phyloP scores from a whole-genome alignment of 2,888 invertebrate species.

The Drosophila mercatorum region DNA sequence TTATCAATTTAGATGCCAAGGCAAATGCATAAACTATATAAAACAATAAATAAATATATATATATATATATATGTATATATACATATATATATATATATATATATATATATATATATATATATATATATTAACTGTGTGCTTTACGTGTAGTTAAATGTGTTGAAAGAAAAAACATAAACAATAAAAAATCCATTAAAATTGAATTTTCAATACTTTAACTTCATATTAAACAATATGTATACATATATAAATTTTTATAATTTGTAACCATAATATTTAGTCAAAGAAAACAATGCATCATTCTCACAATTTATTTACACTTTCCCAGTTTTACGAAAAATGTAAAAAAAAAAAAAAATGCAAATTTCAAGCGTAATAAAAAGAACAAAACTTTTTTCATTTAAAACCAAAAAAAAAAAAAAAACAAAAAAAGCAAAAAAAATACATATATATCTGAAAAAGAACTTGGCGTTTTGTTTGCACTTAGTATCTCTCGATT shows the following conservation, averaged over 20 bases:
- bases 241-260: constrained; percentile 49
- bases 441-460: constrained; percentile 15
- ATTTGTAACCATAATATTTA: constrained; percentile 64
- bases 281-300: constrained; percentile 60
- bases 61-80: too few species aligned
- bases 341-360: constrained; percentile 67
- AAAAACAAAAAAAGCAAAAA: not conserved
- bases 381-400: constrained; percentile 67
- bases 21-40: constrained; percentile 65
- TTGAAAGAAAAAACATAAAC: constrained; percentile 45
- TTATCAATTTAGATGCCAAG: constrained; percentile 62
- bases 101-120: constrained; percentile 21
- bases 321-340: constrained; percentile 65
- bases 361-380: constrained; percentile 62
- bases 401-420: constrained; percentile 39
- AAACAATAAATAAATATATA: constrained; percentile 35
- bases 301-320: constrained; percentile 78
- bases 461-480: constrained; percentile 39
- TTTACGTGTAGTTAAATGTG: constrained; percentile 60
- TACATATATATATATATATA: too few species aligned
- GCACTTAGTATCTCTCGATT: constrained; percentile 69
- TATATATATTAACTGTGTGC: constrained; percentile 43
- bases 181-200: constrained; percentile 24
- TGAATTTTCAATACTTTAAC: constrained; percentile 51
- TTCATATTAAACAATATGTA: constrained; percentile 41